Evolutionary conservation across 2,888 invertebrate species (phyloP).

Genomic region (Apamea epomidion): DNA sequence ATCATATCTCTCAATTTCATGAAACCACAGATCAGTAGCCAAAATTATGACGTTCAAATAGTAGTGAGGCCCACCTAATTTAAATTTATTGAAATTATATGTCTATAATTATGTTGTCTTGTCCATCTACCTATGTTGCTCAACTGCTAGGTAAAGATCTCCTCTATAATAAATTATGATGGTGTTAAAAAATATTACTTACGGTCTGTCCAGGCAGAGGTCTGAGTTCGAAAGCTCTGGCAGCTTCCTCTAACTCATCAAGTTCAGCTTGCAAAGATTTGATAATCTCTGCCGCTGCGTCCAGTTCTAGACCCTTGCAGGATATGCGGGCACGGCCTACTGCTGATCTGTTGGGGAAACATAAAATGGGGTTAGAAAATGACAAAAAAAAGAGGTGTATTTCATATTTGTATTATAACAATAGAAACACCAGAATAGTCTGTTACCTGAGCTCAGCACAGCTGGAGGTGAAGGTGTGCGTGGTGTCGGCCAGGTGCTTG

Average conservation of each 20-base stretch:
- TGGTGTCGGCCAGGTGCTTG: constrained; percentile 93
- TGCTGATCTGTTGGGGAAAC: constrained; percentile 86
- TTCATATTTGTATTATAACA: background rate
- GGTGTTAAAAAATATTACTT: no score
- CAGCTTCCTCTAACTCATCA: constrained; percentile 94
- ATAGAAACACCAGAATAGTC: background rate
- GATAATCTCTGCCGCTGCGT: constrained; percentile 96
- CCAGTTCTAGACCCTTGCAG: constrained; percentile 96
- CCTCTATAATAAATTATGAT: no score
- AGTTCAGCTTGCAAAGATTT: constrained; percentile 95
- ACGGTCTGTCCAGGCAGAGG: constrained; percentile 96
- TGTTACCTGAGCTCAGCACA: constrained; percentile 91
- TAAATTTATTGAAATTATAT: no score
- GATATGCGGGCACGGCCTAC: constrained; percentile 93
- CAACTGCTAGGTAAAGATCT: no score
- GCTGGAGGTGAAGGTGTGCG: constrained; percentile 92
- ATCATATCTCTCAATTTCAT: no score
- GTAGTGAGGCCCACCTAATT: no score
- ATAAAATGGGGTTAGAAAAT: background rate
- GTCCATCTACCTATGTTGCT: no score
- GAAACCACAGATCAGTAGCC: no score
- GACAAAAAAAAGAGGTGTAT: background rate
- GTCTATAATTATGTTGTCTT: no score
- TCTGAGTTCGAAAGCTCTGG: constrained; percentile 92
- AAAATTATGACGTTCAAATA: no score